Evolutionary conservation across 2,797 vertebrate genomes (phyloP).

Genomic region (Diglossa cyanea): DNA sequence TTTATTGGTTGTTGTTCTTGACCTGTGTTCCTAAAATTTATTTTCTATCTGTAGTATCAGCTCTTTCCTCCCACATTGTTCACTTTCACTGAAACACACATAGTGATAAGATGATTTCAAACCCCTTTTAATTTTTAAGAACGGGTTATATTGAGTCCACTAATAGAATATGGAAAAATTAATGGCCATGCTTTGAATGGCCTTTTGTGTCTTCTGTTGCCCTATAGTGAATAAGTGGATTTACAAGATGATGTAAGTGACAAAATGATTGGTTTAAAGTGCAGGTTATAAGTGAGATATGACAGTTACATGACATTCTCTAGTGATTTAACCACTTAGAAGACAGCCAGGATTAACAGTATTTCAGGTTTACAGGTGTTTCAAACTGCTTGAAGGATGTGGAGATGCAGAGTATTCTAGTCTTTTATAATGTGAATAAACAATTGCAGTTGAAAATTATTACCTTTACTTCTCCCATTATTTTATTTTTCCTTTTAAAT

Average conservation of each 20-base stretch:
- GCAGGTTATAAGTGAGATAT: not conserved
- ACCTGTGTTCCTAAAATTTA: not conserved
- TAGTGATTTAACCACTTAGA: not conserved
- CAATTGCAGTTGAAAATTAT: not conserved
- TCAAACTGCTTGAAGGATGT: not conserved
- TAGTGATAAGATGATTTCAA: not conserved
- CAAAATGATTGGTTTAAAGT: not conserved
- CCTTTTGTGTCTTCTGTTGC: not conserved
- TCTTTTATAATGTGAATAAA: not conserved
- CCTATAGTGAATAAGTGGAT: not conserved
- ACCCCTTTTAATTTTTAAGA: not conserved
- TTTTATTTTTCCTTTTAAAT: not conserved
- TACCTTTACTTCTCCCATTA: not conserved
- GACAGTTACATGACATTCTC: not conserved
- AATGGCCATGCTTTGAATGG: not conserved
- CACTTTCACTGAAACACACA: not conserved
- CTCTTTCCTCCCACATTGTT: not conserved
- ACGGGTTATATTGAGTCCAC: not conserved
- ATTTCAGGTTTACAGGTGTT: not conserved
- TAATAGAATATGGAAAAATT: not conserved
- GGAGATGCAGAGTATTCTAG: not conserved
- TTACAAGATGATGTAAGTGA: not conserved
- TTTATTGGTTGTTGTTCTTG: not conserved
- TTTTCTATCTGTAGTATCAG: not conserved
- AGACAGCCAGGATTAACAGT: not conserved